Evolutionary conservation across 2,888 invertebrate genomes (phyloP), one percentile per base, ranked within the genome.

Genomic region (Tillus elongatus): DNA sequence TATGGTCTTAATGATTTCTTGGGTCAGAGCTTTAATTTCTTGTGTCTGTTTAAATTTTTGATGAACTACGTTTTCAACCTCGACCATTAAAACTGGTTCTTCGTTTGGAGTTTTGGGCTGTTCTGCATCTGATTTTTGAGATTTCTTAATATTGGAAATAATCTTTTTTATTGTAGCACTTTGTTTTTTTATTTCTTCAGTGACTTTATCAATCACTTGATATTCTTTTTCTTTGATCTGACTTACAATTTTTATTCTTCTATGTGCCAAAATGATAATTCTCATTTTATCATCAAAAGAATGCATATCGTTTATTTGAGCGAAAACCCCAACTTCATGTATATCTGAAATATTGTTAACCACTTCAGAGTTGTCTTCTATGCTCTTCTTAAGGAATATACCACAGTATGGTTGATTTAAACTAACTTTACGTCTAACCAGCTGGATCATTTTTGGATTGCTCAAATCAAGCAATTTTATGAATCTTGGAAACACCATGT

Each of bases 401-500:
- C 97, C 98, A 32, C 93, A 84, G 58, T 98, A 99, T 0, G 98
- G 98, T 61, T 95, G 93, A 63, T 93, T 93, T 10, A 97, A 66
- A 63, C 87, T 86, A 0, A 97, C 90, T 71, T 97, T 97, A 45
- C 92, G 77, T 56, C 93, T 74, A 40, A 98, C 76, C 31, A 98
- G 61, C 59, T 91, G 87, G 58, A 93, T 89, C 37, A 98, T 69
- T 37, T 77, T 72, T 29, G 89, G 86, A 67, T 96, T 86, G 16
- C n/a, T n/a, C n/a, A n/a, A n/a, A n/a, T n/a, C n/a, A n/a, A n/a
- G n/a, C n/a, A n/a, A n/a, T n/a, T n/a, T n/a, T n/a, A n/a, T n/a
- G n/a, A n/a, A n/a, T n/a, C n/a, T n/a, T n/a, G n/a, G n/a, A n/a
- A n/a, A n/a, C n/a, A n/a, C n/a, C n/a, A n/a, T n/a, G n/a, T n/a